A percentile compares a stretch with the other conserved stretches of the same genome.
phyloP scores from a whole-genome alignment of 35 echinoderm and acorn worm species.

The Lytechinus pictus region DNA sequence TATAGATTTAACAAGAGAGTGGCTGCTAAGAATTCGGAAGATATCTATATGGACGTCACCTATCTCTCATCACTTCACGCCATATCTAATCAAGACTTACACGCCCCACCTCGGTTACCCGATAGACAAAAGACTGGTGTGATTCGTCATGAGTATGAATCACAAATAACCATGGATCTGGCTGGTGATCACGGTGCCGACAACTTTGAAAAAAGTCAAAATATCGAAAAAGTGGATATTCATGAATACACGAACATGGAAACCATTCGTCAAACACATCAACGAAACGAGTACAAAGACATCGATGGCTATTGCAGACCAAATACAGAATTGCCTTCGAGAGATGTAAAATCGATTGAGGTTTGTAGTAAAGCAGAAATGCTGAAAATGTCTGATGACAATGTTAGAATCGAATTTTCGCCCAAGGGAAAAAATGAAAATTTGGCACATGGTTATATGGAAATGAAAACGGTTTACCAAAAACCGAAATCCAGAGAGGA shows the following conservation, averaged over 20 bases:
- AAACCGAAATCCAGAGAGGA: neutral
- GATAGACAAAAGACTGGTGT: neutral
- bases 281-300: neutral
- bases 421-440: neutral
- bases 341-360: neutral
- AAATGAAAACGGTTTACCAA: conserved; percentile 3
- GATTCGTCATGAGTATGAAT: neutral
- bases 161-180: neutral
- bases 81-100: neutral
- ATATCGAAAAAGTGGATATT: neutral
- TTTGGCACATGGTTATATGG: neutral
- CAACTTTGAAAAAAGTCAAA: neutral
- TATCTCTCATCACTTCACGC: neutral
- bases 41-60: neutral
- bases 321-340: neutral
- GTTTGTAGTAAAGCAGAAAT: neutral
- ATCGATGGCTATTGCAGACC: neutral
- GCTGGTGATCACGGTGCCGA: neutral
- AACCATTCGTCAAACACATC: neutral
- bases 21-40: neutral
- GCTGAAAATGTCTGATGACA: neutral
- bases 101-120: neutral
- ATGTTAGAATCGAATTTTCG: neutral
- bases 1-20: neutral
- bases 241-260: neutral